Evolutionary conservation across 2,888 invertebrate species (phyloP), one percentile per base, ranked within the genome.

Genomic region (Hemithea aestivaria): DNA sequence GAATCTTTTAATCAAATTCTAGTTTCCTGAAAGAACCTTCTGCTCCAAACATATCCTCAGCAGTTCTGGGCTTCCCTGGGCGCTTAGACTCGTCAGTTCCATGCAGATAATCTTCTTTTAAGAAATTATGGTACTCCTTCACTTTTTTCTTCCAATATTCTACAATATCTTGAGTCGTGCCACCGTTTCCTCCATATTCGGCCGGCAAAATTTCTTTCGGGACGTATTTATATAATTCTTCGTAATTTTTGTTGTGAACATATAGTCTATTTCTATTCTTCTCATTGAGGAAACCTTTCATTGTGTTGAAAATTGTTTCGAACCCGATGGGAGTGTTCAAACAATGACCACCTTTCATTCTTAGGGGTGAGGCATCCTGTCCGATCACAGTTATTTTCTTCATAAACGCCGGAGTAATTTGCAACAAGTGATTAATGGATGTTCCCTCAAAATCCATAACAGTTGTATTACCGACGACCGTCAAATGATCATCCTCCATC

Each of bases 321-420:
- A 90, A 90, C 6, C 88, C 83, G 1, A 85, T 30, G 0, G 90
- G 89, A 1, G 87, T 82, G 54, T 91, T 90, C 23, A 90, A 50
- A 42, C 88, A 89, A 57, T 91, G 89, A n/a, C 85, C 64, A 6
- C 88, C 89, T 63, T 91, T 90, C 56, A 89, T 83, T 34, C 91
- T 78, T 21, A 88, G 53, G 0, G 91, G 91, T 35, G 84, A 73
- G 2, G 88, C 89, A 41, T 91, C 89, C 89, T 91, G 69, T 22
- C 67, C 60, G 7, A 63, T 25, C 7, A 68, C 61, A 1, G 73
- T 66, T 80, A 79, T 73, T 64, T 90, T 90, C 66, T 90, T 91
- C 56, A 89, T 74, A 1, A 80, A 48, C 1, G 78, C 55, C 0
- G 90, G 89, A 1, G 89, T 79, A 70, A 89, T 79, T 58, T 88